These are phyloP conservation scores for Parus major DNA, from an alignment of 2,113 vertebrate species.

Conservation along the genomic window DNA sequence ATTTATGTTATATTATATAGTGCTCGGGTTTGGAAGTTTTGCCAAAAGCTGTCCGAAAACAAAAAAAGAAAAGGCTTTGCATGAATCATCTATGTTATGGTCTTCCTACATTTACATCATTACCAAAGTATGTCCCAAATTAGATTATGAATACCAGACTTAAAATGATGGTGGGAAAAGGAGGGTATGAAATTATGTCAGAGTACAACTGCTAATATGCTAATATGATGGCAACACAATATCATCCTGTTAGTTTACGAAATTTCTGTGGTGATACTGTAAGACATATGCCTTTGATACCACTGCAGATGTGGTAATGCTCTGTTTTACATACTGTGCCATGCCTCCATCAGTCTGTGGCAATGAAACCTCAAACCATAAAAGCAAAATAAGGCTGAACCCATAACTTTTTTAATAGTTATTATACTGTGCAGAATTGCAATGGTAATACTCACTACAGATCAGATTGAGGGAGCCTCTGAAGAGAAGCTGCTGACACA, in stretches of 20 bases:
- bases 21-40: constrained; percentile 61
- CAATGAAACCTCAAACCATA: not conserved
- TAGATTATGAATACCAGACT: constrained; percentile 63
- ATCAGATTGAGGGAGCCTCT: not conserved
- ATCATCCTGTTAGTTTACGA: not conserved
- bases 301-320: constrained; percentile 8
- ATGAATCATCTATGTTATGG: constrained; percentile 71
- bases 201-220: constrained; percentile 42
- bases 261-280: constrained; percentile 35
- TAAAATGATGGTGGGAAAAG: constrained; percentile 48
- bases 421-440: not conserved
- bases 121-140: constrained; percentile 73
- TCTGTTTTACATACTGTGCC: not conserved
- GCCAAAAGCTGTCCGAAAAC: constrained; percentile 62
- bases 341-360: not conserved
- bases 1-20: constrained; percentile 71
- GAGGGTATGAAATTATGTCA: constrained; percentile 67
- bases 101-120: constrained; percentile 72
- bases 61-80: constrained; percentile 10
- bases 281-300: constrained; percentile 18
- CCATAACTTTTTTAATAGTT: not conserved
- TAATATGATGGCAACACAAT: constrained; percentile 37
- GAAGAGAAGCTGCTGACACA: not conserved
- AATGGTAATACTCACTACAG: not conserved
- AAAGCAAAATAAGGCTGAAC: constrained; percentile 24